These are phyloP conservation scores for Spea hammondii DNA, from an alignment of 2,797 vertebrate species.

Conservation along the genomic window DNA sequence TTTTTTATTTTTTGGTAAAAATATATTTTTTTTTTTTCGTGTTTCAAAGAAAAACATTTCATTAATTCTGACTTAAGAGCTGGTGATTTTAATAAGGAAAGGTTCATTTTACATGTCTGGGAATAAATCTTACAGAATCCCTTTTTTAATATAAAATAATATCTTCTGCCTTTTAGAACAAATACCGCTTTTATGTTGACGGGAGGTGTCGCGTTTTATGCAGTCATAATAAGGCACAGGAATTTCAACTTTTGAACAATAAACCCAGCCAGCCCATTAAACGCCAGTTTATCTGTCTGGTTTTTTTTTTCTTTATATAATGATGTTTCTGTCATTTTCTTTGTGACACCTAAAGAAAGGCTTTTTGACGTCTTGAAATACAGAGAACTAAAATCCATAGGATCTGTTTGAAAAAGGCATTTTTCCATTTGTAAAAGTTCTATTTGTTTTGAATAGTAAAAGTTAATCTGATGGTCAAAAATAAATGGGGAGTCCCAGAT, in stretches of 20 bases:
- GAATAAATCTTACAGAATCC: neutral
- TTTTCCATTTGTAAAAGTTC: neutral
- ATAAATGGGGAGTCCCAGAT: too few species aligned
- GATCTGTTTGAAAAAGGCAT: neutral
- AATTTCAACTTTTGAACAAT: constrained; percentile 28
- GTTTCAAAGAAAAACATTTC: too few species aligned
- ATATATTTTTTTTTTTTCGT: too few species aligned
- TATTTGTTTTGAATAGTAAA: too few species aligned
- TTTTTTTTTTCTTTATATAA: neutral
- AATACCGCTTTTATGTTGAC: constrained; percentile 29
- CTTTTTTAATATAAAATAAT: neutral
- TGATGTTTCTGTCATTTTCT: constrained; percentile 3
- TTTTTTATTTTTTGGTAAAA: too few species aligned
- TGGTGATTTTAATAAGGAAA: neutral
- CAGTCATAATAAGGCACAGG: constrained; percentile 5
- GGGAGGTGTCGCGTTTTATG: constrained; percentile 22
- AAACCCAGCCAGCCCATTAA: neutral
- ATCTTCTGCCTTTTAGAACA: neutral
- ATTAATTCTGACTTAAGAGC: too few species aligned
- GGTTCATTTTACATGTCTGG: constrained; percentile 18
- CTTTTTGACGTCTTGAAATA: neutral
- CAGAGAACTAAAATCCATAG: neutral
- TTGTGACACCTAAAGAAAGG: neutral
- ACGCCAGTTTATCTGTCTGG: neutral
- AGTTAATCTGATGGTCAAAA: too few species aligned